Conservation (phyloP, 1,140 invertebrate species). For the Rhyzopertha dominica region DNA sequence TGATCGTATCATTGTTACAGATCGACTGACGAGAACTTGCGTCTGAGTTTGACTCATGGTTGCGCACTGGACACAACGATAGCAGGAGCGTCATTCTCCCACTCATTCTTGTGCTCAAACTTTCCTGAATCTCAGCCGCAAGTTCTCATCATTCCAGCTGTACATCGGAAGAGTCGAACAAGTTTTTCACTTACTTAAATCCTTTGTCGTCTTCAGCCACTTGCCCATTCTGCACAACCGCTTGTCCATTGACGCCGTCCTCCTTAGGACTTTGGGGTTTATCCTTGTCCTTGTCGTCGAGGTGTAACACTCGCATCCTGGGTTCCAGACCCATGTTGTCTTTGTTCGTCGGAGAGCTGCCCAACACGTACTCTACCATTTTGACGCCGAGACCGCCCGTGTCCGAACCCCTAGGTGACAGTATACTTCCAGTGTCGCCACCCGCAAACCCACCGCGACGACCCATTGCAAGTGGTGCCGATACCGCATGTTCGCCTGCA, state of each 20-base stretch:
- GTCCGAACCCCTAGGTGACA: slow-evolving; percentile 64
- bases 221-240: slow-evolving; percentile 67
- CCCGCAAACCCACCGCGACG: slow-evolving; percentile 54
- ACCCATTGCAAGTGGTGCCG: slow-evolving; percentile 67
- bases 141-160: background rate
- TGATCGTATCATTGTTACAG: no score
- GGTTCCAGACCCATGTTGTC: slow-evolving; percentile 63
- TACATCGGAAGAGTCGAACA: background rate
- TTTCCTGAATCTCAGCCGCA: no score
- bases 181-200: slow-evolving; percentile 74
- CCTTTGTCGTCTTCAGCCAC: slow-evolving; percentile 78
- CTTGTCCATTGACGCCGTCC: slow-evolving; percentile 50
- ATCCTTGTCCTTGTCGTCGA: slow-evolving; percentile 62
- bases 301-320: slow-evolving; percentile 65
- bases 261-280: slow-evolving; percentile 64
- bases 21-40: no score
- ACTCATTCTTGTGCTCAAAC: no score
- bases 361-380: slow-evolving; percentile 97
- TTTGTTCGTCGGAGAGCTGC: slow-evolving; percentile 81
- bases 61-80: no score
- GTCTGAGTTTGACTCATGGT: no score
- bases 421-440: slow-evolving; percentile 52
- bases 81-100: background rate
- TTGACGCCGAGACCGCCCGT: slow-evolving; percentile 86
- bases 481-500: slow-evolving; percentile 63